Evolutionary conservation across 53 echinoderm and acorn worm genomes (phyloP).

Genomic region (Paelopatides confundens): DNA sequence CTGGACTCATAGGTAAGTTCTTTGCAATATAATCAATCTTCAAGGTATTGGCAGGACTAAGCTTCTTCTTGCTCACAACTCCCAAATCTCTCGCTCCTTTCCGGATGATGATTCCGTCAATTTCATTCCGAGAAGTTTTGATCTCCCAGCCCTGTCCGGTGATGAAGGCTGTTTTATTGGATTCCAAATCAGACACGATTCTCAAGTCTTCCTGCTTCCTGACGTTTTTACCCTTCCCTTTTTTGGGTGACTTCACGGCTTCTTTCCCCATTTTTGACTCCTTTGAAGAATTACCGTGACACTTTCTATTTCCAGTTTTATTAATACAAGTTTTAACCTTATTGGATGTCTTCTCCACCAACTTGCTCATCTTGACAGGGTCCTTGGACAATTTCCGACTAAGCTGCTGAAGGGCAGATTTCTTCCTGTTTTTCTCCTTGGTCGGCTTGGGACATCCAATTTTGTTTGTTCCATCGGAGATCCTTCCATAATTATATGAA

Average conservation of each 20-base stretch:
- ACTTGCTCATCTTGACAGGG: not conserved
- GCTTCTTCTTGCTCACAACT: conserved; percentile 29
- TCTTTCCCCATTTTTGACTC: not conserved
- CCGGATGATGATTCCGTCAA: conserved; percentile 80
- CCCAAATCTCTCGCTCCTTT: conserved; percentile 38
- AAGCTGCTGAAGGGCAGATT: conserved; percentile 46
- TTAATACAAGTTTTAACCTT: not conserved
- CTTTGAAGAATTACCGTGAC: conserved; percentile 20
- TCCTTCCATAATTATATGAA: conserved; percentile 6
- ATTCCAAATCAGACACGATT: conserved; percentile 76
- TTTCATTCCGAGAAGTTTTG: conserved; percentile 86
- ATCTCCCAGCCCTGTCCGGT: conserved; percentile 98
- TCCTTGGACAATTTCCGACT: not conserved
- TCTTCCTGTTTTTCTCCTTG: not conserved
- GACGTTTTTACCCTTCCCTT: conserved; percentile 45
- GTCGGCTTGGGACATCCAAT: not conserved
- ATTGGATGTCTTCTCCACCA: not conserved
- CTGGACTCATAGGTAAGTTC: conserved; percentile 59
- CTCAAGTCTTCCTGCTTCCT: conserved; percentile 47
- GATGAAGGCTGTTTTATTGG: conserved; percentile 85
- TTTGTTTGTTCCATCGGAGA: not conserved
- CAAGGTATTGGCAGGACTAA: conserved; percentile 83
- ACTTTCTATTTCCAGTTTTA: not conserved
- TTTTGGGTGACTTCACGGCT: conserved; percentile 1
- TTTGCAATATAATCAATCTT: conserved; percentile 70